Evolutionary conservation across 2,113 vertebrate genomes (phyloP).

Genomic region (Cercopithecus mona): DNA sequence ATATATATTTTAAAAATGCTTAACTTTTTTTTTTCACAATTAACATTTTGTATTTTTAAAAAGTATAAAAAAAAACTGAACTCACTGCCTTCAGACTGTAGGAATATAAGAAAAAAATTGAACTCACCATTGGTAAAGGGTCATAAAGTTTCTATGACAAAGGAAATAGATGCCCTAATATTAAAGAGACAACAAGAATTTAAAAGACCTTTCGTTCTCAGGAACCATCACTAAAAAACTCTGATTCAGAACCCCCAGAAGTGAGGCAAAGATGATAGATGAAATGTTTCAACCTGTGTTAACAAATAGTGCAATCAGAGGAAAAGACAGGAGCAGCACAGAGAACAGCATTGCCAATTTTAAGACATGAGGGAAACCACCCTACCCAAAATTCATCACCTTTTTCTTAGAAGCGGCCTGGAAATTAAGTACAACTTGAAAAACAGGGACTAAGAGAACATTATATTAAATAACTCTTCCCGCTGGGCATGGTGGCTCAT

Average conservation of each 20-base stretch:
- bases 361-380: background rate
- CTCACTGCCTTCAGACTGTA: slow-evolving; percentile 6
- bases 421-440: background rate
- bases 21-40: slow-evolving; percentile 38
- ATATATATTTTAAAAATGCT: background rate
- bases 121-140: slow-evolving; percentile 76
- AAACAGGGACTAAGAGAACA: background rate
- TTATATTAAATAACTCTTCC: background rate
- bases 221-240: background rate
- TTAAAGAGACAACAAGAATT: slow-evolving; percentile 71
- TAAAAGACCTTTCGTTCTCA: slow-evolving; percentile 45
- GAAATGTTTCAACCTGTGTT: slow-evolving; percentile 29
- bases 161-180: slow-evolving; percentile 76
- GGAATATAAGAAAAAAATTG: slow-evolving; percentile 53
- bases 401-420: background rate
- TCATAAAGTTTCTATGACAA: slow-evolving; percentile 73
- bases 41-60: slow-evolving; percentile 71
- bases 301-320: background rate
- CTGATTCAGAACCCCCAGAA: background rate
- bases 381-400: background rate
- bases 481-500: too few species aligned
- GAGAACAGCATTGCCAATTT: background rate
- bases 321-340: background rate
- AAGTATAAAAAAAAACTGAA: slow-evolving; percentile 72
- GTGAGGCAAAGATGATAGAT: background rate